Conservation (phyloP, 2,888 invertebrate genomes). For the Candidula unifasciata region DNA sequence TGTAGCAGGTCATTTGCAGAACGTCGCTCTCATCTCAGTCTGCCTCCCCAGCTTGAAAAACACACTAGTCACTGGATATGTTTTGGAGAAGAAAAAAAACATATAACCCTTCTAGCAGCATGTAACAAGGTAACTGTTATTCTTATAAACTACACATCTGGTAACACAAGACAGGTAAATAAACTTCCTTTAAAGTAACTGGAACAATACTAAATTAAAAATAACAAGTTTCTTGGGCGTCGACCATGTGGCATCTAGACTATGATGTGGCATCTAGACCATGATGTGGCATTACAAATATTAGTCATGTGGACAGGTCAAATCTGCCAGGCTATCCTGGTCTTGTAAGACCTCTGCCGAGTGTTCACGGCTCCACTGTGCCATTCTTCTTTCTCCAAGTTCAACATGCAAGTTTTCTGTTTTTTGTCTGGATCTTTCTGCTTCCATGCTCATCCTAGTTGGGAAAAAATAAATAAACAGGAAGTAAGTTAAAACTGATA, state of each 20-base stretch:
- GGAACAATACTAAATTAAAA: neutral
- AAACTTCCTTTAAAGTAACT: neutral
- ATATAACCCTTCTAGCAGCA: too few relatives aligned
- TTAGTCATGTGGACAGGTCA: neutral
- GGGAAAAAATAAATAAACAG: neutral
- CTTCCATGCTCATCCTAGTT: constrained; percentile 73
- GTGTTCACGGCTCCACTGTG: constrained; percentile 72
- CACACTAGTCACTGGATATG: too few relatives aligned
- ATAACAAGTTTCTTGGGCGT: neutral
- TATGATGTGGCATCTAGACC: too few relatives aligned
- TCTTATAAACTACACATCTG: neutral
- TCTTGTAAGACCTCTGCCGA: constrained; percentile 67
- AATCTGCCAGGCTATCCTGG: constrained; percentile 20
- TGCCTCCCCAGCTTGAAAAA: too few relatives aligned
- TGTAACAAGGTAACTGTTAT: too few relatives aligned
- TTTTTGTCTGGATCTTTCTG: constrained; percentile 68
- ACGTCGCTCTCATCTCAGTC: too few relatives aligned
- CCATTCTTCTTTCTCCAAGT: constrained; percentile 67
- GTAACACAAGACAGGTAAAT: neutral
- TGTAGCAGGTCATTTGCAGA: too few relatives aligned
- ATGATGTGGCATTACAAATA: neutral
- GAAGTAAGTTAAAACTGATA: too few relatives aligned
- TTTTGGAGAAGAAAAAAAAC: too few relatives aligned
- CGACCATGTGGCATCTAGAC: too few relatives aligned
- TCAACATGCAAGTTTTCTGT: constrained; percentile 66